A percentile compares a stretch with the other conserved stretches of the same genome.
Conservation (phyloP, 2,113 vertebrate species). For the Cricetomys ansorgei region DNA sequence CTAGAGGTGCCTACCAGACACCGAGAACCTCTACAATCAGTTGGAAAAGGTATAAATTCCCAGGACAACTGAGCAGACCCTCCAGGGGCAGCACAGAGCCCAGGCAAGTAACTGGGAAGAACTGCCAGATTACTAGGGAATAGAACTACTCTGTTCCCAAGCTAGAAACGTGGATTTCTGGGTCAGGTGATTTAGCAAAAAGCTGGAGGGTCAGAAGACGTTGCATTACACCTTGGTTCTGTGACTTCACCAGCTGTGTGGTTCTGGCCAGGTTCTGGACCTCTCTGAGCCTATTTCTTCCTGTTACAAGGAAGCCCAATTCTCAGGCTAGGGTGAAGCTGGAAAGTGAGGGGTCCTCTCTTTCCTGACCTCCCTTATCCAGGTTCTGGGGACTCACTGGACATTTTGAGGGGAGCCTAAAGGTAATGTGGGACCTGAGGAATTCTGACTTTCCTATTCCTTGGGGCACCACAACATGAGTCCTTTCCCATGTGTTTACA, state of each 20-base stretch:
- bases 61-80: neutral
- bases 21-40: neutral
- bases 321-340: neutral
- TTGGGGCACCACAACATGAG: neutral
- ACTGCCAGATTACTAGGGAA: neutral
- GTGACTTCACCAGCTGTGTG: neutral
- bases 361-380: neutral
- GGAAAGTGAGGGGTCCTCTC: neutral
- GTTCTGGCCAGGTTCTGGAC: neutral
- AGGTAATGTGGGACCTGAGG: neutral
- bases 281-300: neutral
- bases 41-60: neutral
- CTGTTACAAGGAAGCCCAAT: neutral
- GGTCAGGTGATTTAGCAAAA: neutral
- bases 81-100: rapidly evolving
- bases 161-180: neutral
- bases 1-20: neutral
- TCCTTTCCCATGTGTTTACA: neutral
- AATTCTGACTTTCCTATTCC: neutral
- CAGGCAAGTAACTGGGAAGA: neutral
- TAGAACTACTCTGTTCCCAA: neutral
- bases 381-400: neutral
- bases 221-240: neutral
- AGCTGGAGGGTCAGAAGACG: no score
- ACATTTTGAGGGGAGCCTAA: neutral